Evolutionary conservation across 2,113 vertebrate genomes (phyloP).

Genomic region (Oreocharis arfaki): DNA sequence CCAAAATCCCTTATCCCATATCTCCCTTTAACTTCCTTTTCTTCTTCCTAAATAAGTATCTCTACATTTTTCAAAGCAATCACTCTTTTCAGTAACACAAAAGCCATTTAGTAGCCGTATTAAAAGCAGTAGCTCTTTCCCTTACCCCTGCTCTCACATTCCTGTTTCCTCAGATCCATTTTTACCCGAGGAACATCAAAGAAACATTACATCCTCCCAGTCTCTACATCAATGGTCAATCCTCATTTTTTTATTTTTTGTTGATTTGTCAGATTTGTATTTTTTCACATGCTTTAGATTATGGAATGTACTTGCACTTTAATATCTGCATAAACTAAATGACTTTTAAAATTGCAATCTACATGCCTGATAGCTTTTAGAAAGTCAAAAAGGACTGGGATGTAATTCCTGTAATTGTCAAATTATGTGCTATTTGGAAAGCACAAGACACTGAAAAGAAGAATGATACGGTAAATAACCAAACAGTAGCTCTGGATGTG

Average conservation of each 20-base stretch:
- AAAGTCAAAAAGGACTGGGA: background rate
- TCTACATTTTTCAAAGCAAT: background rate
- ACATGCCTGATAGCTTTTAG: background rate
- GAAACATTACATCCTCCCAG: background rate
- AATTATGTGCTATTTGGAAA: background rate
- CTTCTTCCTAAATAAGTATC: background rate
- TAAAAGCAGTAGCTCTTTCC: background rate
- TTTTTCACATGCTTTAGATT: background rate
- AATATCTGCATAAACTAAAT: background rate
- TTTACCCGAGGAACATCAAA: background rate
- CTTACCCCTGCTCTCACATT: background rate
- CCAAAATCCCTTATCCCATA: accelerated
- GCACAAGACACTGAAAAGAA: background rate
- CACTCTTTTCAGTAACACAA: background rate
- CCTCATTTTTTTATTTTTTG: background rate
- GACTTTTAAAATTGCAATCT: background rate
- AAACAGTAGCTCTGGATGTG: background rate
- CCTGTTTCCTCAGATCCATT: background rate
- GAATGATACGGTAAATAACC: background rate
- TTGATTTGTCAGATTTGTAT: background rate
- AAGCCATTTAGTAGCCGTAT: background rate
- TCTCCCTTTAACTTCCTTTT: background rate
- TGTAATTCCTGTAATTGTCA: background rate
- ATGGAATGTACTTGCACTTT: background rate
- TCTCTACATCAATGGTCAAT: background rate